Conservation (phyloP, 35 echinoderm and acorn worm species). For the Heliocidaris erythrogramma region DNA sequence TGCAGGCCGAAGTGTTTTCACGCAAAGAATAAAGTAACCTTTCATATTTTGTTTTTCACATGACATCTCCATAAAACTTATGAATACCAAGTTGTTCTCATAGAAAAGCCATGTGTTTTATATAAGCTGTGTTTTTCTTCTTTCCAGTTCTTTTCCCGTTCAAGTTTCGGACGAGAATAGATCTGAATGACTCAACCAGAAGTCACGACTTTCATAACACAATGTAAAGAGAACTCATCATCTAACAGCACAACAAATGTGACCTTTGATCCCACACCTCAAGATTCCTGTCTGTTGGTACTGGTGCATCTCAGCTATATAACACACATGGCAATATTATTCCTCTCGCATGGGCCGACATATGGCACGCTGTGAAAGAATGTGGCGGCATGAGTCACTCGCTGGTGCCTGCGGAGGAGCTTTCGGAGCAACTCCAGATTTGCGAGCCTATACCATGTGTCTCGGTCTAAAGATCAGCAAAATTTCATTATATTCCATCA, state of each 20-base stretch:
- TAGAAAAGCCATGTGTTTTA: background rate
- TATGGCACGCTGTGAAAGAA: slow-evolving; percentile 9
- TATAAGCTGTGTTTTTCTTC: background rate
- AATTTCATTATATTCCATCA: background rate
- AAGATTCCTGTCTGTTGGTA: background rate
- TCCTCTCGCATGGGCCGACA: background rate
- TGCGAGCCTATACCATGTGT: background rate
- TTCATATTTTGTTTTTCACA: too few relatives aligned
- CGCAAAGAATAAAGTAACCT: too few relatives aligned
- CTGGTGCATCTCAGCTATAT: background rate
- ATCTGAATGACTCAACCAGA: background rate
- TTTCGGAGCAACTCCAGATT: background rate
- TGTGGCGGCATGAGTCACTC: background rate
- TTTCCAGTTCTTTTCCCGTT: background rate
- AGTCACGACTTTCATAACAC: background rate
- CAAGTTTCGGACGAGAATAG: background rate
- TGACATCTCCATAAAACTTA: too few relatives aligned
- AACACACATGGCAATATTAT: background rate
- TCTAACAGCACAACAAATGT: background rate
- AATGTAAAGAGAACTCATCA: background rate
- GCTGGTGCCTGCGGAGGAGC: background rate
- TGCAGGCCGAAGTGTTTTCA: too few relatives aligned
- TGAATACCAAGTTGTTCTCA: background rate
- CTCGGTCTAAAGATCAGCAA: background rate
- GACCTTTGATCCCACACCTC: background rate